Evolutionary conservation across 1,140 invertebrate species (phyloP), one percentile per base, ranked within the genome.

Genomic region (Galendromus occidentalis): DNA sequence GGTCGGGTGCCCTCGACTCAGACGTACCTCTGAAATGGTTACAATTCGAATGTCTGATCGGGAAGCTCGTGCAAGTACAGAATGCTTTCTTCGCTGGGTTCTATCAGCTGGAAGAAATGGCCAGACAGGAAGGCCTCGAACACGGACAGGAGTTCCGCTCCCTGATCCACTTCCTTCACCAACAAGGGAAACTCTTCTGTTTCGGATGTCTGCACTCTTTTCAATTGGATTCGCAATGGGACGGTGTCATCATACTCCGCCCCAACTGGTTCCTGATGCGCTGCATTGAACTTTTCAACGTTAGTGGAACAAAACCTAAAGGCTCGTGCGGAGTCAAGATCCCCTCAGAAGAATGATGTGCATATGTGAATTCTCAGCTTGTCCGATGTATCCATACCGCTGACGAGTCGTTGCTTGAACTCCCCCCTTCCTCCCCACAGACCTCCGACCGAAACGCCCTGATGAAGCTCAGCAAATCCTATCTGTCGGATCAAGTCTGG

Each of bases 1-100:
- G 71, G n/a, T 72, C 76, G 66, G 69, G 73, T 1, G 75, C 77
- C 63, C 75, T 78, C 67, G 75, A 75, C n/a, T 75, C 75, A 67
- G 74, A 75, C 66, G 74, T 77, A 45, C 77, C 77, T 2, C 67
- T 74, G 5, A 70, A 71, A 67, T 79, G 77, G 77, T 69, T 79
- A 41, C 68, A 71, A 39, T 77, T 78, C 72, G 76, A 76, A 68
- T 71, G 74, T 47, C 71, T 74, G 29, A 68, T 78, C 1, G 70
- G 70, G 5, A 69, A 72, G 64, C 67, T 76, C 33, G 25, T 69
- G 28, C 28, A 44, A 39, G 18, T 25, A 68, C 39, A 30, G 7
- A n/a, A 28, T 41, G 9, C 45, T 12, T 42, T 59, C 29, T n/a
- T 67, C 42, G 39, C 25, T 59, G 65, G 20, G 42, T 51, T 20